Base-by-base conservation (phyloP, 2,888 invertebrate genomes). In the Tiliacea citrago region DNA sequence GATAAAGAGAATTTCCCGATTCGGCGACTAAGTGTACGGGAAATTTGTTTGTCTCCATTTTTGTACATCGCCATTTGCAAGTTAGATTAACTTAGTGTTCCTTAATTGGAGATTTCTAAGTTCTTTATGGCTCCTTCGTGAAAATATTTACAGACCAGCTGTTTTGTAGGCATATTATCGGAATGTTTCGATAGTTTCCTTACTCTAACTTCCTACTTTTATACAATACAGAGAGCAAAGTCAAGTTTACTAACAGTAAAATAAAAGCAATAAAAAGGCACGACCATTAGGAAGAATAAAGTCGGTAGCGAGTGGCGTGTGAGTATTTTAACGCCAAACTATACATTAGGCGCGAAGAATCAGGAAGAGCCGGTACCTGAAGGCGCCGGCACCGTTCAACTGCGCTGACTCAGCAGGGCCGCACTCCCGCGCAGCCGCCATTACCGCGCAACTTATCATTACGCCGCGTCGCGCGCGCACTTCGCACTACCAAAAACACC, bases 351-450 rank as follows among this genome's bases (percentile, higher is more conserved):
- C 66, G 80, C 73, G 77, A 82, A 84, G 86, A 86, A 89, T 83
- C 84, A 88, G 88, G 90, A 90, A 90, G 88, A 89, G 72, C 77
- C 63, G 85, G 88, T 90, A 84, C 88, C 91, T 91, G 91, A 85
- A 91, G 94, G 94, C 94, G 95, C 94, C 93, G 89, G 88, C 91
- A 88, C 85, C 93, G 91, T 91, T 95, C 94, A 95, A 94, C 87
- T 93, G 78, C 84, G 92, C 95, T 96, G 96, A 96, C 95, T 96
- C 96, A 95, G 95, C 95, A 94, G 82, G 83, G 86, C 86, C 87
- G 89, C 93, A 92, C 92, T 92, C 91, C 91, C 86, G 90, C 88
- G 88, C 91, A 88, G 88, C 87, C 88, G 91, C 92, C 92, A 94
- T 94, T 94, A 94, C 90, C 86, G 85, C 90, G 86, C 90, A 92